Base-by-base conservation (phyloP, 2,113 vertebrate genomes). In the Sigmodon hispidus region DNA sequence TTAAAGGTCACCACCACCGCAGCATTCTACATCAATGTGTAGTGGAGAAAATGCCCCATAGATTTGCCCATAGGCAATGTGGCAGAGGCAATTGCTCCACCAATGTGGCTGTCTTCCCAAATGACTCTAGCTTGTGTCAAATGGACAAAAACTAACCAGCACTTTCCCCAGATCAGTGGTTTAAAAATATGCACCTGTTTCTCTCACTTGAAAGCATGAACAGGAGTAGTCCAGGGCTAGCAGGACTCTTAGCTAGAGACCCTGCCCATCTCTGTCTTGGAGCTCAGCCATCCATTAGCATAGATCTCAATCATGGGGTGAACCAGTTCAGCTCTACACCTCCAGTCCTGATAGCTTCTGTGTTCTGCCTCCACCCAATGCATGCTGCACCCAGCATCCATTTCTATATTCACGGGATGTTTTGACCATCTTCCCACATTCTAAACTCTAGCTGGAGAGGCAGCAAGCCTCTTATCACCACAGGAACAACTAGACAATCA, bases 391-490 rank as follows among this genome's bases (percentile, higher is more conserved):
- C 55, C 73, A 43, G 59, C 50, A 26, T 12, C 73, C 63, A 29
- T 4, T 5, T 45, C n/a, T 48, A 1, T 45, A 43, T 11, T 4
- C 45, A 9, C 24, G 12, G 5, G 3, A 26, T 19, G 0, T 43
- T 34, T 45, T 15, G 7, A 5, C 29, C 48, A 59, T 59, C n/a
- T 3, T 5, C 2, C 26, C 13, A 7, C 26, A 22, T 9, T 26
- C 52, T 24, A 2, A 2, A 21, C 43, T 43, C 65, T 22, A 40
- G 75, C 45, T 70, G 19, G 57, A 17, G 11, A 31, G 36, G 22
- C 9, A 12, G 21, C 26, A 59, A 9, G 11, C 29, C 45, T 24
- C n/a, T 5, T 45, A 29, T 52, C 15, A 4, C 65, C n/a, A 45
- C 3, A 24, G 79, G 8, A 12, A 29, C 29, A 65, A 8, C 21